phyloP scores from a whole-genome alignment of 2,797 vertebrate genomes.

The Buceros bicornis region DNA sequence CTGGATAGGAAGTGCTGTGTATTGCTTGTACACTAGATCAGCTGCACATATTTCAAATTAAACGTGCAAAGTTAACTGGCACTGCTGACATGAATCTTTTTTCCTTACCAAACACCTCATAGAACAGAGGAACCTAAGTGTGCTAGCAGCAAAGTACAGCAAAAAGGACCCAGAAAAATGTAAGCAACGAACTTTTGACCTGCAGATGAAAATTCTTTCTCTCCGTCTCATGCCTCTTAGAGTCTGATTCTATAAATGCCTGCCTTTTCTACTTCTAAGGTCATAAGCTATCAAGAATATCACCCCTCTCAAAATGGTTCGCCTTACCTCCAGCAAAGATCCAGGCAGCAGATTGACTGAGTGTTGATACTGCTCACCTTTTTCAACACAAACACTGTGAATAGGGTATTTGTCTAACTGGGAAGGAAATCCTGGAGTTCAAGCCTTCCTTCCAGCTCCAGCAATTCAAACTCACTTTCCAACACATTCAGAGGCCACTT shows the following conservation, averaged over 20 bases:
- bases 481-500: neutral
- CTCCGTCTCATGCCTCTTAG: neutral
- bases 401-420: neutral
- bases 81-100: neutral
- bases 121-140: neutral
- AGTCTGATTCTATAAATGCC: neutral
- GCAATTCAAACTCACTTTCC: neutral
- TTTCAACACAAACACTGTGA: neutral
- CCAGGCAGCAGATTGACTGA: neutral
- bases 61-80: neutral
- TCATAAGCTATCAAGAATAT: neutral
- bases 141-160: neutral
- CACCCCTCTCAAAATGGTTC: neutral
- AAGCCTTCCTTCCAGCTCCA: neutral
- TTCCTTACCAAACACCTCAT: neutral
- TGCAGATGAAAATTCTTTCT: neutral
- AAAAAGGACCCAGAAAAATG: neutral
- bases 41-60: neutral
- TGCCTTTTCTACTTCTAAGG: neutral
- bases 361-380: neutral
- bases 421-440: neutral
- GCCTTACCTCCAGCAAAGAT: neutral
- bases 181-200: neutral
- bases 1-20: neutral
- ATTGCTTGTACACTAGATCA: neutral